Evolutionary conservation across 2,797 vertebrate species (phyloP).

Genomic region (Clamator glandarius): DNA sequence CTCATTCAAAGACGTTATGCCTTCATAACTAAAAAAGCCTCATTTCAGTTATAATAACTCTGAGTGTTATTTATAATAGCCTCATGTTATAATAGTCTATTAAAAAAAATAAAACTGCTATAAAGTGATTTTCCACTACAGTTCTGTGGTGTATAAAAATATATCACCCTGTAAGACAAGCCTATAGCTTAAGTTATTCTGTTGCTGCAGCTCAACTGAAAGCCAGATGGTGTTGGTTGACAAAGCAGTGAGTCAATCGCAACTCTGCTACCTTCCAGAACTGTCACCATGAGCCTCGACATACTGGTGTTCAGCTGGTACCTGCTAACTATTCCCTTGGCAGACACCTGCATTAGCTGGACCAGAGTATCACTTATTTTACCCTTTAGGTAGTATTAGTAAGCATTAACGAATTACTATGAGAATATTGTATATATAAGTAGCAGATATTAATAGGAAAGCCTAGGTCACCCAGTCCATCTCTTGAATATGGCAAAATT

Average conservation of each 20-base stretch:
- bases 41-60: neutral
- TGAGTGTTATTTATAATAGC: neutral
- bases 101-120: neutral
- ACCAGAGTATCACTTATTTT: neutral
- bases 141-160: neutral
- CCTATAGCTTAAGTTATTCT: neutral
- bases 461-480: neutral
- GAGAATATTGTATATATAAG: neutral
- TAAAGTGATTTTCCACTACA: neutral
- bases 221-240: neutral
- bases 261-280: neutral
- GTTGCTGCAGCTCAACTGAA: neutral
- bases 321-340: neutral
- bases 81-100: neutral
- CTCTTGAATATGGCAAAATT: neutral
- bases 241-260: neutral
- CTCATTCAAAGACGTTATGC: neutral
- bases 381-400: neutral
- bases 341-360: neutral
- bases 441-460: neutral
- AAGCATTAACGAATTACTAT: neutral
- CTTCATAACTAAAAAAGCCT: conserved; percentile 9
- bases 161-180: neutral
- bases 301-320: neutral
- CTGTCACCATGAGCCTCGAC: neutral